These are phyloP conservation scores for Ochotona princeps DNA, from an alignment of 2,113 vertebrate species.

Conservation along the genomic window DNA sequence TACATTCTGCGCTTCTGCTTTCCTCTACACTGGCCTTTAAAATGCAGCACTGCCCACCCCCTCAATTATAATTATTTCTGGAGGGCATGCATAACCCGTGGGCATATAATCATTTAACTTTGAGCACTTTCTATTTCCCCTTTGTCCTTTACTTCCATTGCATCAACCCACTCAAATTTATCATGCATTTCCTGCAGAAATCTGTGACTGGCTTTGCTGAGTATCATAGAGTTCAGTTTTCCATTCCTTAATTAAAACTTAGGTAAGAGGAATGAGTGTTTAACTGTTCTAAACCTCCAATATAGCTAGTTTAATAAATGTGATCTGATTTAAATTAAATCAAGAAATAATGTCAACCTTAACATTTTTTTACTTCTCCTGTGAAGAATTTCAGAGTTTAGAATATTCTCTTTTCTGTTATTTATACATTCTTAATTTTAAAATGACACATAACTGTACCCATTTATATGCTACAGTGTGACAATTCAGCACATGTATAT, in stretches of 20 bases:
- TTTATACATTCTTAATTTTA: background rate
- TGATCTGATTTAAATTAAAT: background rate
- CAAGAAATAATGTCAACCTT: background rate
- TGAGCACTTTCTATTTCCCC: constrained; percentile 79
- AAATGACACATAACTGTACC: background rate
- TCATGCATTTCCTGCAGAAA: constrained; percentile 58
- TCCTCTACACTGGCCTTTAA: constrained; percentile 66
- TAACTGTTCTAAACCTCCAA: constrained; percentile 19
- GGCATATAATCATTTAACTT: constrained; percentile 81
- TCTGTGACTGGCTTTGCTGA: constrained; percentile 63
- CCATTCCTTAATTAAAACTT: constrained; percentile 52
- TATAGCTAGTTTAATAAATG: background rate
- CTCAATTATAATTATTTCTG: constrained; percentile 77
- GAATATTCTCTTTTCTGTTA: background rate
- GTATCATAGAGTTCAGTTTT: constrained; percentile 37
- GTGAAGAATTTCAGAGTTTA: background rate
- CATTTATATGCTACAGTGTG: too few species aligned
- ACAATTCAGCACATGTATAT: too few species aligned
- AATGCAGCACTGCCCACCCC: background rate
- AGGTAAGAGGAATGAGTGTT: constrained; percentile 9
- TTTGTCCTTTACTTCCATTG: constrained; percentile 73
- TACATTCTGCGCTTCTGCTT: constrained; percentile 77
- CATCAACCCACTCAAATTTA: constrained; percentile 77
- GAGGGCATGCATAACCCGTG: constrained; percentile 64
- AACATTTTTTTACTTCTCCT: constrained; percentile 25